Percentiles rank a stretch among this genome's conserved stretches.
Evolutionary conservation across 2,797 vertebrate species (phyloP).

Genomic region (Poecilia gillii): DNA sequence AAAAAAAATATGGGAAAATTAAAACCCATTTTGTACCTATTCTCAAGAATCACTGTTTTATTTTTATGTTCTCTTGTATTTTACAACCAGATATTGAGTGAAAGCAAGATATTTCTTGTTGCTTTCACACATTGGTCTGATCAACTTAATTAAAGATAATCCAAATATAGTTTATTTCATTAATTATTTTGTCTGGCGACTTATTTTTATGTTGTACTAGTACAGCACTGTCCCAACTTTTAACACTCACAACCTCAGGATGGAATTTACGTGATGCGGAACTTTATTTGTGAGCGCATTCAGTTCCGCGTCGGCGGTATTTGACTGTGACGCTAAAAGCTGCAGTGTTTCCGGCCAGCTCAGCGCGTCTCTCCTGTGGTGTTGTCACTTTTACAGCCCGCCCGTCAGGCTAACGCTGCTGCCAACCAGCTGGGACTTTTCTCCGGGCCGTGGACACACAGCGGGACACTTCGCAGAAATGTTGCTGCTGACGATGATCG

Average conservation of each 20-base stretch:
- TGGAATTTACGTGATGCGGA: conserved; percentile 27
- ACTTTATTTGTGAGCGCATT: conserved; percentile 1
- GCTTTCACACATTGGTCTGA: background rate
- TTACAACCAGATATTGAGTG: no score
- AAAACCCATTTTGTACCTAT: no score
- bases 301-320: conserved; percentile 29
- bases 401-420: conserved; percentile 41
- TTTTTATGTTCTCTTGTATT: background rate
- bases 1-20: no score
- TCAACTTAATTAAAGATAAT: background rate
- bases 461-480: conserved; percentile 69
- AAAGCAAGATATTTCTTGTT: no score
- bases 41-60: no score
- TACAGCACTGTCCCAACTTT: background rate
- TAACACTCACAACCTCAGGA: background rate
- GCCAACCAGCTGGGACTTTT: conserved; percentile 6
- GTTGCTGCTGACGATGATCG: conserved; percentile 97
- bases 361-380: conserved; percentile 78
- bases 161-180: background rate
- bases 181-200: background rate
- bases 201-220: background rate
- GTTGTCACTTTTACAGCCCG: conserved; percentile 66
- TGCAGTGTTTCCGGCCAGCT: conserved; percentile 84
- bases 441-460: conserved; percentile 20
- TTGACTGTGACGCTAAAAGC: conserved; percentile 46